A percentile compares a stretch with the other conserved stretches of the same genome.
These are phyloP conservation scores for Meriones unguiculatus DNA, from an alignment of 2,113 vertebrate genomes.

Conservation along the genomic window DNA sequence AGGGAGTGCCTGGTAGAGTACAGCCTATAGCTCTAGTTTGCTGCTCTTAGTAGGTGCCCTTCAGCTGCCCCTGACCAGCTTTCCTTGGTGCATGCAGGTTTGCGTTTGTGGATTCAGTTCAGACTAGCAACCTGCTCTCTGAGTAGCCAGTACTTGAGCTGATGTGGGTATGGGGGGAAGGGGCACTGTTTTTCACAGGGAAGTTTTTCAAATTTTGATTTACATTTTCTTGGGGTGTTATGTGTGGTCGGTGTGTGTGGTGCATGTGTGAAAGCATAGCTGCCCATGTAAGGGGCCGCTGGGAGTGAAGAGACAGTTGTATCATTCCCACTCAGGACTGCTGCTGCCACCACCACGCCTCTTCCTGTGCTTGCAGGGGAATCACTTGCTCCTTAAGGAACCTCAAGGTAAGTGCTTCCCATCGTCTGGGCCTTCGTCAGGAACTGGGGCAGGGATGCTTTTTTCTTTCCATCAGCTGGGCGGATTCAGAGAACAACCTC, in stretches of 20 bases:
- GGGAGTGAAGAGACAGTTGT: background rate
- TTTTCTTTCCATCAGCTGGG: background rate
- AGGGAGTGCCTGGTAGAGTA: background rate
- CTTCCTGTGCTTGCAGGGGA: no score
- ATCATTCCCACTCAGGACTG: background rate
- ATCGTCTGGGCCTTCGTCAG: background rate
- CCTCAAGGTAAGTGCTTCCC: no score
- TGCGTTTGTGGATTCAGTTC: background rate
- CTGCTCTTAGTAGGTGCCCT: background rate
- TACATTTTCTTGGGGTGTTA: background rate
- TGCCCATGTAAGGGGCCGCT: no score
- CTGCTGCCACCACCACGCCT: fast-evolving
- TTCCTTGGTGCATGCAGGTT: no score
- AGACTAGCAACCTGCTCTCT: background rate
- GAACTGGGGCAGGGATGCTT: background rate
- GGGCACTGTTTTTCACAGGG: background rate
- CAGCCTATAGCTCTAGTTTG: background rate
- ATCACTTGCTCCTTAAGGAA: background rate
- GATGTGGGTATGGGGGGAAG: background rate
- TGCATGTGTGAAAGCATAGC: no score
- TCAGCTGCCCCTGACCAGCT: background rate
- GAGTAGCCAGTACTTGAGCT: background rate
- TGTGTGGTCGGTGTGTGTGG: no score
- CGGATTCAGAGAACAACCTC: background rate
- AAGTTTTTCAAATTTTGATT: background rate